Conservation (phyloP, 2,797 vertebrate species). For the Antrozous pallidus region DNA sequence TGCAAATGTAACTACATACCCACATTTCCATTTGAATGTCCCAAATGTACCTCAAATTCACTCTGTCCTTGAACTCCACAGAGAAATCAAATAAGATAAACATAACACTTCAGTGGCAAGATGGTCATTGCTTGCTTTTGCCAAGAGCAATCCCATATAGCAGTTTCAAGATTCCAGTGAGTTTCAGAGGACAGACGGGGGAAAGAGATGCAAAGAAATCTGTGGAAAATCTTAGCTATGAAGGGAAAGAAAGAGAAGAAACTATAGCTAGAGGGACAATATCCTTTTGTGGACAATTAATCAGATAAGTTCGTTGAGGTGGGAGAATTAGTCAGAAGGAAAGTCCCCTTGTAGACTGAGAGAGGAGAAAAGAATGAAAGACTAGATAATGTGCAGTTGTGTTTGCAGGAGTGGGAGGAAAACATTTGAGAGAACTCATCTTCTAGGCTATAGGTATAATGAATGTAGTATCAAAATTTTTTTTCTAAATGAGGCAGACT, state of each 20-base stretch:
- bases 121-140: not conserved
- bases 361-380: not conserved
- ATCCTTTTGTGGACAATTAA: not conserved
- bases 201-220: not conserved
- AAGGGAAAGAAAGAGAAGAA: not conserved
- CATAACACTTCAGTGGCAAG: not conserved
- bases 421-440: not conserved
- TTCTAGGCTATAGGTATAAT: not conserved
- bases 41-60: not conserved
- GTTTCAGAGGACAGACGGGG: not conserved
- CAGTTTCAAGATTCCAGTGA: not conserved
- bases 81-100: not conserved
- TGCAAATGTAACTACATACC: not conserved
- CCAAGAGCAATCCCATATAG: not conserved
- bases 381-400: not conserved
- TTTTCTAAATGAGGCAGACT: not conserved
- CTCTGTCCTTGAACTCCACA: not conserved
- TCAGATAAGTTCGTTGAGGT: not conserved
- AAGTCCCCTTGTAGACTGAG: not conserved
- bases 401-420: not conserved
- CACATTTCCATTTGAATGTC: not conserved
- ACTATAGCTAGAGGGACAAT: not conserved
- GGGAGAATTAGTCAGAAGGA: not conserved
- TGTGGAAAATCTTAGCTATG: not conserved
- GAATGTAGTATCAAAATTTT: not conserved